phyloP scores from a whole-genome alignment of 2,888 invertebrate genomes.

The Opisthograptis luteolata region DNA sequence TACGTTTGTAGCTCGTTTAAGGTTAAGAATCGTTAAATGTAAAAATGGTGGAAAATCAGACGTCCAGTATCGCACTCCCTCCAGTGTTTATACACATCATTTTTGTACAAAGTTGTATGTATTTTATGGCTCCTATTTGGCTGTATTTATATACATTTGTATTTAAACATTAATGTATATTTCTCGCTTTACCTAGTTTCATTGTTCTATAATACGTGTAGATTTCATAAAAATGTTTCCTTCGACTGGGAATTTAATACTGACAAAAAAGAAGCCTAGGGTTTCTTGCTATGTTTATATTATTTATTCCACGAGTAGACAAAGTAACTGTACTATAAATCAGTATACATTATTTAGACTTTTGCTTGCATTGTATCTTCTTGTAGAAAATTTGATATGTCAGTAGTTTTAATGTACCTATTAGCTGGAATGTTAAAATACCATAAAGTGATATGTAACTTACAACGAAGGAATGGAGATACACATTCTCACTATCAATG shows the following conservation, averaged over 20 bases:
- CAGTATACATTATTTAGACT: too few species aligned
- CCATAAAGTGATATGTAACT: too few species aligned
- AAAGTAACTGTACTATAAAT: too few species aligned
- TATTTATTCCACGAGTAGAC: too few species aligned
- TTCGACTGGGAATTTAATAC: too few species aligned
- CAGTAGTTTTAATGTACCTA: too few species aligned
- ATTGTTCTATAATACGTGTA: neutral
- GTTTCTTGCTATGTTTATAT: too few species aligned
- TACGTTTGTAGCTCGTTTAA: constrained; percentile 34
- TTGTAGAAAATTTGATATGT: constrained; percentile 1
- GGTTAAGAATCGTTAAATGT: constrained; percentile 54
- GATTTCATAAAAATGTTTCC: neutral
- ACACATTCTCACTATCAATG: too few species aligned
- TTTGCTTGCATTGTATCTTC: too few species aligned
- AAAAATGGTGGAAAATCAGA: constrained; percentile 69
- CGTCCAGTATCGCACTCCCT: constrained; percentile 84
- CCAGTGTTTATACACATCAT: constrained; percentile 80
- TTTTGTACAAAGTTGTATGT: constrained; percentile 77
- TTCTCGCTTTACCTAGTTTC: constrained; percentile 14
- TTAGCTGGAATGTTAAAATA: too few species aligned
- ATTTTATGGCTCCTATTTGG: constrained; percentile 65
- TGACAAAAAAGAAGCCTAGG: too few species aligned
- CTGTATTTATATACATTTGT: constrained; percentile 51
- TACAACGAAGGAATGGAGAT: too few species aligned
- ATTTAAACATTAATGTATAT: constrained; percentile 11